Evolutionary conservation across 2,113 vertebrate species (phyloP).

Genomic region (Chlorocebus sabaeus): DNA sequence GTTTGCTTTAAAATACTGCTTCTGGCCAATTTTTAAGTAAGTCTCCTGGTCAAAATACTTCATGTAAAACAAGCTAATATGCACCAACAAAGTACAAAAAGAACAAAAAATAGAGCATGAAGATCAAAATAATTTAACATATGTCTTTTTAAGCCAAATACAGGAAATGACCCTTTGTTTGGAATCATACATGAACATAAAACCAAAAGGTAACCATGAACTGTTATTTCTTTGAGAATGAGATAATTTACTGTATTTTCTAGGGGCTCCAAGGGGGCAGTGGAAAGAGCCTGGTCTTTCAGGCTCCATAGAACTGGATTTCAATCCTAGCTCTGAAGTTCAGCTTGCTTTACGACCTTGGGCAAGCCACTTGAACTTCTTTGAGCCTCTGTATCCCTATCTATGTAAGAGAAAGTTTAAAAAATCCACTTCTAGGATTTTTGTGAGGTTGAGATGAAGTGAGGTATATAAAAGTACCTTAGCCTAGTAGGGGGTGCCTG

Average conservation of each 20-base stretch:
- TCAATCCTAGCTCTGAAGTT: background rate
- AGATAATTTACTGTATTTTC: background rate
- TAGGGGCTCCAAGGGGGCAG: background rate
- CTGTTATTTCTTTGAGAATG: background rate
- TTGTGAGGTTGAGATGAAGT: background rate
- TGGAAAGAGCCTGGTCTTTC: background rate
- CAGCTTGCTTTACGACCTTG: background rate
- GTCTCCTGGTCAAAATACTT: constrained; percentile 53
- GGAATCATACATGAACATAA: background rate
- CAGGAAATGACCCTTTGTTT: background rate
- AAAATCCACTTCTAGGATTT: background rate
- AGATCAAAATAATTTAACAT: constrained; percentile 65
- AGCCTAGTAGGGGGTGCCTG: background rate
- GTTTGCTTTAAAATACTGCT: constrained; percentile 72
- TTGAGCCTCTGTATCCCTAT: background rate
- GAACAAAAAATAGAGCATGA: constrained; percentile 51
- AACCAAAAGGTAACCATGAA: background rate
- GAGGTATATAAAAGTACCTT: background rate
- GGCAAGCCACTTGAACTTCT: background rate
- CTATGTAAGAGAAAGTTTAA: background rate
- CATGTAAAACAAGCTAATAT: constrained; percentile 38
- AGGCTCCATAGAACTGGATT: background rate
- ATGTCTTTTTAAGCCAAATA: background rate
- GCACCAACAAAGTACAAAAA: constrained; percentile 28
- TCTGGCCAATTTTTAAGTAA: constrained; percentile 9